Base-by-base conservation (phyloP, 2,113 vertebrate species). In the Thalassarche chlororhynchos region DNA sequence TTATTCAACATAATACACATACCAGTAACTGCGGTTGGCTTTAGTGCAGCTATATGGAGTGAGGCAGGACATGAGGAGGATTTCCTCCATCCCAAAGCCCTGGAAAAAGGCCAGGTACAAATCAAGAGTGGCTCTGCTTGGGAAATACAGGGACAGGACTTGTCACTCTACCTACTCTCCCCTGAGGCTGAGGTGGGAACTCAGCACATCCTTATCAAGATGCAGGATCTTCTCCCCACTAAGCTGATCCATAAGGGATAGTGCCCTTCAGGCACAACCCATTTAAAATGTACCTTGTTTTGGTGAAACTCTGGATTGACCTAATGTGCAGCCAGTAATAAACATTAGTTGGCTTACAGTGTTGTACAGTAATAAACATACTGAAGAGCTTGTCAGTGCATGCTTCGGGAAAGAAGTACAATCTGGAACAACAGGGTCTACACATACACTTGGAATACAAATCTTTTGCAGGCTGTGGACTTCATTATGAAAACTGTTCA, bases 381-480 rank as follows among this genome's bases (percentile, higher is more conserved):
- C 76, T 55, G 78, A 83, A 85, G 54, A 95, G 62, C 84, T 89
- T 92, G 88, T 92, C 76, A 71, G 47, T 81, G 83, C 83, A 77
- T 64, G 82, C 72, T 92, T 81, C 0, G 0, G 72, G 71, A 78
- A 94, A 87, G 84, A 89, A 89, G 55, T 55, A 46, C 80, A 60
- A 38, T 62, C 77, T 91, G 70, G 42, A 95, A 89, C 83, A 96
- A 90, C 44, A 38, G 26, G 38, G 78, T 89, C 88, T 82, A 60
- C 1, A 4, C n/a, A 29, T 76, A 91, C 32, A 34, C 52, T 64
- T 74, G 44, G 88, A 90, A 96, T 87, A 87, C 52, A 84, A 71
- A 84, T 71, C 42, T 84, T 64, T n/a, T 72, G 38, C 69, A 92
- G n/a, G 46, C 76, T 64, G 28, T 87, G 85, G 42, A 64, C 42